Percentiles rank a stretch among this genome's conserved stretches.
These are phyloP conservation scores for Myotis findleyi DNA, from an alignment of 2,797 vertebrate species.

Conservation along the genomic window DNA sequence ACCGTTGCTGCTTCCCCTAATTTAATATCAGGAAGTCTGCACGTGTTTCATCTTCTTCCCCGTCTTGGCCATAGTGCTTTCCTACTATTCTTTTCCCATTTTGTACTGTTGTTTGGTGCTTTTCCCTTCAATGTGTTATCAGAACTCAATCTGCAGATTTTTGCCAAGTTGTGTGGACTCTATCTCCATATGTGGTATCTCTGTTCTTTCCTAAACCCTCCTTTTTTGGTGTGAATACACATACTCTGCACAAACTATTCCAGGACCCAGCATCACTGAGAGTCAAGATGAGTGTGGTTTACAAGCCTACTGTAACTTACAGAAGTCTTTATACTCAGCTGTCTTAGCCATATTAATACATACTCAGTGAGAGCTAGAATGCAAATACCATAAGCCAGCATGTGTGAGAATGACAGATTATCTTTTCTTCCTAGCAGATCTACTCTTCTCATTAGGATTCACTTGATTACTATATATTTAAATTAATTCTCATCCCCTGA, in stretches of 20 bases:
- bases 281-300: neutral
- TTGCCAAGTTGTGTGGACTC: constrained; percentile 65
- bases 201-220: neutral
- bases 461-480: neutral
- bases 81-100: constrained; percentile 80
- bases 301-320: neutral
- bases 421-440: neutral
- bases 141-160: constrained; percentile 17
- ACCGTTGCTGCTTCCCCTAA: constrained; percentile 68
- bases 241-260: neutral
- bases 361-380: neutral
- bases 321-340: neutral
- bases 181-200: constrained; percentile 48
- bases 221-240: constrained; percentile 41
- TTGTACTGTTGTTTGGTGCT: constrained; percentile 74
- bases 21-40: constrained; percentile 75
- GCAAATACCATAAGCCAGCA: neutral
- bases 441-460: neutral
- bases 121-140: constrained; percentile 68
- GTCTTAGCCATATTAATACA: neutral
- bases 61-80: constrained; percentile 68
- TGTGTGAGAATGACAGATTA: neutral
- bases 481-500: neutral
- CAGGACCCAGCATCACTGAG: neutral
- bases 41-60: constrained; percentile 57